Evolutionary conservation across 1,140 invertebrate species (phyloP).

Genomic region (Coelopa frigida): DNA sequence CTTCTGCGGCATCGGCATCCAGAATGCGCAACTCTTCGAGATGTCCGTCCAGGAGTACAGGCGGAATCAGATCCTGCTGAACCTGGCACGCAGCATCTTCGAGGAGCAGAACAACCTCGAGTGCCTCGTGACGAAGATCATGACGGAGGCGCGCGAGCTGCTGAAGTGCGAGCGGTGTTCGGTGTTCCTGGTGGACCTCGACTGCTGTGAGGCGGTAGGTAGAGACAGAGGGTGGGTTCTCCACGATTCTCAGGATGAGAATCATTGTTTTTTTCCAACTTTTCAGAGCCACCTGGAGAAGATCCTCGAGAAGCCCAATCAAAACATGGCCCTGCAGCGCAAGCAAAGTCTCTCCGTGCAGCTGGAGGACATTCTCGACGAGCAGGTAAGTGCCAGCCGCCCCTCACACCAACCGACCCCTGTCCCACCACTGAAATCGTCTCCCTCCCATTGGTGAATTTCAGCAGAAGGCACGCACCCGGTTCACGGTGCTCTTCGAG

Average conservation of each 20-base stretch:
- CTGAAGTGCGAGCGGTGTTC: conserved; percentile 88
- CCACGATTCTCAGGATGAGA: no score
- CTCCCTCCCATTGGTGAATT: conserved; percentile 7
- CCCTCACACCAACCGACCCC: no score
- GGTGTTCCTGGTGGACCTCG: conserved; percentile 79
- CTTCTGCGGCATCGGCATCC: conserved; percentile 94
- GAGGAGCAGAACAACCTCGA: conserved; percentile 91
- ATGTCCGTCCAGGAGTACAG: conserved; percentile 88
- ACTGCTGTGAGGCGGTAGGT: conserved; percentile 78
- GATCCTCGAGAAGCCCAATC: conserved; percentile 68
- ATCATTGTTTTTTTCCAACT: conserved; percentile 1
- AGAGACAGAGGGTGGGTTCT: no score
- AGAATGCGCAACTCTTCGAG: conserved; percentile 95
- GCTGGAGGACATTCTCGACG: conserved; percentile 58
- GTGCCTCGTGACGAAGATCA: conserved; percentile 90
- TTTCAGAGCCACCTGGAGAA: conserved; percentile 74
- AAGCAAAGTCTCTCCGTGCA: conserved; percentile 65
- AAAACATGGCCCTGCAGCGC: conserved; percentile 54
- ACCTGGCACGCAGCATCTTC: conserved; percentile 81
- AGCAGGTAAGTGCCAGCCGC: conserved; percentile 51
- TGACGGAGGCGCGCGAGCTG: conserved; percentile 88
- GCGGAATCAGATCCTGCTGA: conserved; percentile 85
- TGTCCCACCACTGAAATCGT: no score
- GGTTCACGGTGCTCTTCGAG: conserved; percentile 75
- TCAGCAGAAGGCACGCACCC: conserved; percentile 49